Evolutionary conservation across 2,113 vertebrate genomes (phyloP).

Genomic region (Tragelaphus scriptus): DNA sequence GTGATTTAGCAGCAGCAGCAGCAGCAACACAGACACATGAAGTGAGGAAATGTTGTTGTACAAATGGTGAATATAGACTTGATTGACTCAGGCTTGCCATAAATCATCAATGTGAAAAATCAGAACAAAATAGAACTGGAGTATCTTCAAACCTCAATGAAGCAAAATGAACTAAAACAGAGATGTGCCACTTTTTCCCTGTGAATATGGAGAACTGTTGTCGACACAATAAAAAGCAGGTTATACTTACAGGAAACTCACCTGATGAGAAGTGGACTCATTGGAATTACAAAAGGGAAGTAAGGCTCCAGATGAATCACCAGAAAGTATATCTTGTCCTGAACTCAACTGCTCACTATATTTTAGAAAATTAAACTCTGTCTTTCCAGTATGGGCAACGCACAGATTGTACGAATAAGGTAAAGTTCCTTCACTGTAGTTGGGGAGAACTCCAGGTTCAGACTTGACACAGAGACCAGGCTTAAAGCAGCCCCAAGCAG

Average conservation of each 20-base stretch:
- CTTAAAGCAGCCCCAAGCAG: too few species aligned
- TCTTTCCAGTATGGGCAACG: slow-evolving; percentile 21
- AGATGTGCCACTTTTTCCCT: neutral
- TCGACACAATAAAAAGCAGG: neutral
- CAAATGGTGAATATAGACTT: neutral
- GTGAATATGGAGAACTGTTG: neutral
- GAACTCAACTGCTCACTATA: slow-evolving; percentile 26
- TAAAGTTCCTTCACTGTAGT: slow-evolving; percentile 66
- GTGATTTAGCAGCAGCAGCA: too few species aligned
- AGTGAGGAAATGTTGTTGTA: neutral
- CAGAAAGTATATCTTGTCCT: slow-evolving; percentile 36
- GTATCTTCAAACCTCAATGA: neutral
- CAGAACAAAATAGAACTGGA: neutral
- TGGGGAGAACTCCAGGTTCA: slow-evolving; percentile 35
- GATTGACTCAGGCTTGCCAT: neutral
- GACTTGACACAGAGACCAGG: slow-evolving; percentile 23
- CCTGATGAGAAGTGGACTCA: slow-evolving; percentile 34
- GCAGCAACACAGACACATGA: neutral
- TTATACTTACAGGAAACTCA: slow-evolving; percentile 41
- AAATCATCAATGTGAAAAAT: neutral
- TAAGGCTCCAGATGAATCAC: slow-evolving; percentile 23
- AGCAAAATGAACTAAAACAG: neutral
- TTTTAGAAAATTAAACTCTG: slow-evolving; percentile 52
- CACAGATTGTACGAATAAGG: slow-evolving; percentile 72
- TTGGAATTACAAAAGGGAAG: slow-evolving; percentile 27